These are phyloP conservation scores for Corbicula japonica DNA, from an alignment of 2,888 invertebrate genomes.

Conservation along the genomic window DNA sequence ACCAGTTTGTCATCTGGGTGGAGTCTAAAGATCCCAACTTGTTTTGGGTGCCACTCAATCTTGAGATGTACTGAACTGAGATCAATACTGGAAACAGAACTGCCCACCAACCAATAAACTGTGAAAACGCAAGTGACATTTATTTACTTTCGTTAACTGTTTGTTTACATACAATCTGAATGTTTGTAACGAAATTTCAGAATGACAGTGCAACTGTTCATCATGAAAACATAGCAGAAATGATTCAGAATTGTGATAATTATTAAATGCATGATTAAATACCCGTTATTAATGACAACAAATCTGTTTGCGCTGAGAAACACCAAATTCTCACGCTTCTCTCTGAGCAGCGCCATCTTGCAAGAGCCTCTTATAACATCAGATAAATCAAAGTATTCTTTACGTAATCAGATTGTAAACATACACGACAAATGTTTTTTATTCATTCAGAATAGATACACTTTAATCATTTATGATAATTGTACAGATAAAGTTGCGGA, in stretches of 20 bases:
- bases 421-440: too few species aligned
- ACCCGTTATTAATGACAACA: constrained; percentile 52
- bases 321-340: constrained; percentile 48
- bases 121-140: constrained; percentile 57
- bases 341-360: constrained; percentile 75
- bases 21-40: constrained; percentile 46
- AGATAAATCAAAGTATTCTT: neutral
- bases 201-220: constrained; percentile 22
- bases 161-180: constrained; percentile 33
- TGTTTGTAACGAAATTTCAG: constrained; percentile 18
- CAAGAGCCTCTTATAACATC: constrained; percentile 20
- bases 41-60: constrained; percentile 61
- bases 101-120: constrained; percentile 61
- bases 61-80: constrained; percentile 55
- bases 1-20: too few species aligned
- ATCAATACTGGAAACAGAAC: constrained; percentile 56
- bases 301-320: constrained; percentile 62
- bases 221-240: constrained; percentile 4
- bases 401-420: too few species aligned
- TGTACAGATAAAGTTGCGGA: too few species aligned
- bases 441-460: too few species aligned
- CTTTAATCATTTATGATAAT: too few species aligned
- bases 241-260: too few species aligned
- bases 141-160: constrained; percentile 11
- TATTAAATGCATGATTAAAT: too few species aligned